Evolutionary conservation across 2,888 invertebrate genomes (phyloP), one percentile per base, ranked within the genome.

Genomic region (Agriopis marginaria): DNA sequence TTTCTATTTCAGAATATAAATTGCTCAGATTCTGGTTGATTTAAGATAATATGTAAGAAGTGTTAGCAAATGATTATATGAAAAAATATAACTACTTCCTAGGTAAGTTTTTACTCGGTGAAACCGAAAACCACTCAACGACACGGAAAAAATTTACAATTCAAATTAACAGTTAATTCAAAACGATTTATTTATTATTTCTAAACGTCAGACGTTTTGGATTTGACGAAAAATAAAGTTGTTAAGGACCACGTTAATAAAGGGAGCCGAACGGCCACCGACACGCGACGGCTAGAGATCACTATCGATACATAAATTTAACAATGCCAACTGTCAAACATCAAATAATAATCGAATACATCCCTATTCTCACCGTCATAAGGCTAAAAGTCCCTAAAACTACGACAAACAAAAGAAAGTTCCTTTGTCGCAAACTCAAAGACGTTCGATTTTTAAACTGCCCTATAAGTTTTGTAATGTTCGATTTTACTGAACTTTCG

Each of bases 191-290:
- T 87, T 86, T 84, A 85, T 84, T 82, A 83, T 82, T 83, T 79
- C 68, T 65, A 75, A 80, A 79, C 77, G 77, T 80, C 81, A 82
- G 82, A 84, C 84, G 82, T 85, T 84, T 86, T 83, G 80, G 81
- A 83, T 86, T 86, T 85, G 86, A 86, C 84, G 84, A 89, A 89
- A 87, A 89, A 92, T 92, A 89, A 88, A 91, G 91, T 91, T 89
- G 91, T 92, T 89, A 87, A 82, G 82, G 83, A 82, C 77, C 81
- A 74, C 77, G 77, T 77, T 82, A 80, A 84, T 84, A 80, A 84
- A 86, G 85, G 84, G 82, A 76, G 69, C 66, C 68, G 78, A 79
- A 83, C 83, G 81, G 83, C 83, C 78, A 77, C 78, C 78, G 79
- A 82, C 91, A 92, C 91, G 90, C 90, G 89, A 91, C 85, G 82